Evolutionary conservation across 2,888 invertebrate genomes (phyloP).

Genomic region (Rhingia campestris): DNA sequence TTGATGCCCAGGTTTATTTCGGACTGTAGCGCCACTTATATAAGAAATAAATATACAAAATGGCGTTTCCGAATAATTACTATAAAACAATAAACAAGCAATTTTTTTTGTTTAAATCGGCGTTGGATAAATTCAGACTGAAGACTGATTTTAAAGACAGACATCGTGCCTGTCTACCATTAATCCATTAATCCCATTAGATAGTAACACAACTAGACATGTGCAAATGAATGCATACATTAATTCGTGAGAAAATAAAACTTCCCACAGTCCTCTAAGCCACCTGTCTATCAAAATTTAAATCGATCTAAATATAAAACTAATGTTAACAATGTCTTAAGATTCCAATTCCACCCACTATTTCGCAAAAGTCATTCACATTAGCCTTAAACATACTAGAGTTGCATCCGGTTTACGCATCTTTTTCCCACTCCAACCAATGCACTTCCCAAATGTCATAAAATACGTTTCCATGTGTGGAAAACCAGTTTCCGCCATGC

Average conservation of each 20-base stretch:
- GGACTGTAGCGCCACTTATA: no score
- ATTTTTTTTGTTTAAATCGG: no score
- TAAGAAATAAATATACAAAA: no score
- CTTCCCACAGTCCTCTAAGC: conserved; percentile 13
- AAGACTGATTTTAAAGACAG: no score
- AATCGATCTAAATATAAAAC: not conserved
- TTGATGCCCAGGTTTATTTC: no score
- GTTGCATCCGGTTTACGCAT: conserved; percentile 12
- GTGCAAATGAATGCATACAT: not conserved
- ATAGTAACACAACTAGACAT: no score
- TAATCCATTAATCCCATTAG: no score
- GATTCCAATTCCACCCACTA: not conserved
- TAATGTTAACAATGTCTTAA: not conserved
- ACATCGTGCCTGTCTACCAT: no score
- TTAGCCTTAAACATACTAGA: not conserved
- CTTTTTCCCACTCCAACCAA: not conserved
- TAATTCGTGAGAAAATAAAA: not conserved
- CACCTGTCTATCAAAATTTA: not conserved
- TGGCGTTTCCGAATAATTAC: no score
- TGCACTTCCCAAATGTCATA: conserved; percentile 28
- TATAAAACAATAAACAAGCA: no score
- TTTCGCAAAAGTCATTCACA: conserved; percentile 14
- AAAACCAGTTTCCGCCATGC: conserved; percentile 33
- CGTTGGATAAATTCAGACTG: no score
- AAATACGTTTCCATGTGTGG: not conserved